phyloP scores from a whole-genome alignment of 2,113 vertebrate genomes.

The Talpa occidentalis region DNA sequence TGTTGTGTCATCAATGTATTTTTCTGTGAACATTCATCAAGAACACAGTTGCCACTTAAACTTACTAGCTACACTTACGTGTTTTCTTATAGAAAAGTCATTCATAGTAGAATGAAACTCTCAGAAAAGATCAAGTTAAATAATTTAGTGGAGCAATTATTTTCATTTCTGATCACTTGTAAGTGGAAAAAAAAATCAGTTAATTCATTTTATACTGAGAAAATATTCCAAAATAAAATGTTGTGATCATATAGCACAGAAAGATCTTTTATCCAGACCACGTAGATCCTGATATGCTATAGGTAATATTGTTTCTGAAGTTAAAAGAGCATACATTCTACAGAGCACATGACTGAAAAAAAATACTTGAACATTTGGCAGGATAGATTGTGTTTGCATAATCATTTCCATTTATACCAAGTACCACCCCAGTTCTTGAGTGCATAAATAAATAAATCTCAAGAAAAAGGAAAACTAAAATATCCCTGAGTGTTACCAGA shows the following conservation, averaged over 20 bases:
- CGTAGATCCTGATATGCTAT: neutral
- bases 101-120: neutral
- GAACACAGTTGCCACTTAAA: neutral
- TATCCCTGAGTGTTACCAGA: too few species aligned
- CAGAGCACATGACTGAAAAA: neutral
- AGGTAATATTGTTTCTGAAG: neutral
- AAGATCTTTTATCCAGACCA: neutral
- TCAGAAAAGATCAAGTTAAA: conserved; percentile 14
- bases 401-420: neutral
- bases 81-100: neutral
- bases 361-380: neutral
- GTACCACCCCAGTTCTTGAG: neutral
- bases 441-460: too few species aligned
- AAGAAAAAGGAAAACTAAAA: too few species aligned
- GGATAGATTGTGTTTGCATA: neutral
- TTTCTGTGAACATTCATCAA: conserved; percentile 15
- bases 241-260: neutral
- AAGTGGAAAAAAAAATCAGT: neutral
- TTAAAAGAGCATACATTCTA: neutral
- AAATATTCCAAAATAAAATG: conserved; percentile 29
- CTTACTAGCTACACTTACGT: neutral
- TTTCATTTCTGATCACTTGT: conserved; percentile 15
- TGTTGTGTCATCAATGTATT: neutral
- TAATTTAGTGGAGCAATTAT: conserved; percentile 21
- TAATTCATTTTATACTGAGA: neutral